Percentiles rank a stretch among this genome's conserved stretches.
Conservation (phyloP, 2,113 vertebrate species). For the Edolisoma coerulescens region DNA sequence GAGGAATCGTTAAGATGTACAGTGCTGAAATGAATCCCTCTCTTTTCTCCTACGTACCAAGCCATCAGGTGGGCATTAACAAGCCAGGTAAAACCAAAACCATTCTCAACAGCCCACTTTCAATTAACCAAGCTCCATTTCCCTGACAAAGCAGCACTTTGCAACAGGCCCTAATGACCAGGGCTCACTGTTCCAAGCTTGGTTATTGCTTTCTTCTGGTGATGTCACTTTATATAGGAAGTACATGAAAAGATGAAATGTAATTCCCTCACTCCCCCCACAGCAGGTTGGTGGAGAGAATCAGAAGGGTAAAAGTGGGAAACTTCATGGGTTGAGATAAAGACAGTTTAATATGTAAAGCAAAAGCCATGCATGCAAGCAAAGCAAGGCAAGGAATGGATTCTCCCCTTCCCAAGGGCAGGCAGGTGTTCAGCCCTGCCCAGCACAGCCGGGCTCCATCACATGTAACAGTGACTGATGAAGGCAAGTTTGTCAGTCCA, state of each 20-base stretch:
- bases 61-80: not conserved
- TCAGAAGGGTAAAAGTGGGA: not conserved
- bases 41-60: not conserved
- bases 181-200: not conserved
- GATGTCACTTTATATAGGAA: not conserved
- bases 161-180: not conserved
- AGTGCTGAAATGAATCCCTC: not conserved
- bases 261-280: not conserved
- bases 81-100: not conserved
- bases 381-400: not conserved
- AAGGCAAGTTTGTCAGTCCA: too few relatives aligned
- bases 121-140: not conserved
- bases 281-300: not conserved
- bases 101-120: not conserved
- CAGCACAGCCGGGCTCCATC: not conserved
- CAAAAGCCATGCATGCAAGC: not conserved
- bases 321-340: not conserved
- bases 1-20: not conserved
- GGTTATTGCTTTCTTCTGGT: not conserved
- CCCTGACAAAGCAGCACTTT: not conserved
- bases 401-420: not conserved
- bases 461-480: accelerated
- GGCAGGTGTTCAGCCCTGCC: not conserved
- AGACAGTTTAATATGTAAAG: not conserved
- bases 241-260: not conserved